Conservation (phyloP, 1,140 invertebrate species). For the Zaprionus lachaisei region DNA sequence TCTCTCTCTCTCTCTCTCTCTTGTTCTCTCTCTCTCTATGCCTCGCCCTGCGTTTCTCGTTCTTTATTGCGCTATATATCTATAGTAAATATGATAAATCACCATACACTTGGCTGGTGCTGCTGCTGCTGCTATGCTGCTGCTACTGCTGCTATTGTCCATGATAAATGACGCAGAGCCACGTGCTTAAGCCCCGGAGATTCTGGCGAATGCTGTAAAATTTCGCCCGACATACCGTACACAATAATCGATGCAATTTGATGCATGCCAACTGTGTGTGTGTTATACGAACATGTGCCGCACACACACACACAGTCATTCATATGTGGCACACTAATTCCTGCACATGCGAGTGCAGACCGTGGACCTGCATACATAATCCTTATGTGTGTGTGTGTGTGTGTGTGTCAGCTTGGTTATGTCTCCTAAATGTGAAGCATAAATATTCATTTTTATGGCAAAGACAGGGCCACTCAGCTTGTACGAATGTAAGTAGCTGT, state of each 20-base stretch:
- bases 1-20: background rate
- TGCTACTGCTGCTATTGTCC: slow-evolving; percentile 44
- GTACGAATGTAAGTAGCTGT: background rate
- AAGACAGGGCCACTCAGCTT: slow-evolving; percentile 56
- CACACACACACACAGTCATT: background rate
- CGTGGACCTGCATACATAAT: slow-evolving; percentile 57
- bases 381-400: slow-evolving; percentile 23
- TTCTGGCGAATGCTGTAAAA: slow-evolving; percentile 29
- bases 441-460: slow-evolving; percentile 80
- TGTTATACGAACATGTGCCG: slow-evolving; percentile 9
- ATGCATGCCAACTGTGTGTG: slow-evolving; percentile 66
- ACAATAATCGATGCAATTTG: slow-evolving; percentile 82
- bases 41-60: background rate
- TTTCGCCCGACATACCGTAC: slow-evolving; percentile 50
- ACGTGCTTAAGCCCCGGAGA: slow-evolving; percentile 49
- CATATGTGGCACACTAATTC: slow-evolving; percentile 14
- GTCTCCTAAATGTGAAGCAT: slow-evolving; percentile 63
- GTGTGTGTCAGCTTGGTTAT: slow-evolving; percentile 65
- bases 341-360: slow-evolving; percentile 47
- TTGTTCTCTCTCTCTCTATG: background rate
- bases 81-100: slow-evolving; percentile 80
- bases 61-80: slow-evolving; percentile 43
- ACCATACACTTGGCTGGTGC: slow-evolving; percentile 42
- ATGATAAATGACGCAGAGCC: slow-evolving; percentile 73
- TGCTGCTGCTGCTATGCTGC: slow-evolving; percentile 34